Evolutionary conservation across 2,113 vertebrate genomes (phyloP), one percentile per base, ranked within the genome.

Genomic region (Eclectus roratus): DNA sequence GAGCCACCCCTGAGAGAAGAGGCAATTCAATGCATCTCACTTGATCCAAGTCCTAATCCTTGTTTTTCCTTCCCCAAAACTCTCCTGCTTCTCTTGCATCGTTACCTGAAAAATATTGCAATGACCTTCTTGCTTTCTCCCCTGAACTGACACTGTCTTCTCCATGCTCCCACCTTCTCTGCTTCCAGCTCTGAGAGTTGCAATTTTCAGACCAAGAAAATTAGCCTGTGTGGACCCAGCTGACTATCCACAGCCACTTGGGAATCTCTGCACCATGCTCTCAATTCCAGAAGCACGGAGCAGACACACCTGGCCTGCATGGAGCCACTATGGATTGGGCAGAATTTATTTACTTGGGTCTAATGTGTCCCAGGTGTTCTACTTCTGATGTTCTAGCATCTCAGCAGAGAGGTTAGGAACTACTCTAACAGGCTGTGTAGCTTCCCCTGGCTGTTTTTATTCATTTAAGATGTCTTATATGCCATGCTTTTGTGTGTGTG

Each of bases 321-420:
- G 95, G 88, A 96, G 92, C 94, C 95, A 89, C 94, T 93, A 61
- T 94, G 94, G 91, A 94, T 71, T 91, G 91, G 91, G 96, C 95
- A 97, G 88, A 80, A 46, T 93, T 95, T 93, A 92, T 97, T 93
- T 91, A 17, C 96, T 80, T 77, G 92, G 95, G 85, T 94, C 82
- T 97, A 85, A 43, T 83, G 64, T 90, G 74, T 58, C 90, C 88
- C 90, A 65, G 79, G 93, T 91, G 89, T 88, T 95, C 79, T 85
- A 55, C 96, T 91, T 83, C 88, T 85, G 94, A 91, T 21, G 79
- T 93, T 93, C 92, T 97, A 91, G 52, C 95, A 93, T 79, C 96
- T 96, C 96, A 96, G 93, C 96, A 97, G 86, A 95, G 95, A 97
- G 96, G 94, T 96, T 85, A 96, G 96, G 94, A 93, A 92, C 94